Evolutionary conservation across 2,888 invertebrate genomes (phyloP), one percentile per base, ranked within the genome.

Genomic region (Clepsis dumicolana): DNA sequence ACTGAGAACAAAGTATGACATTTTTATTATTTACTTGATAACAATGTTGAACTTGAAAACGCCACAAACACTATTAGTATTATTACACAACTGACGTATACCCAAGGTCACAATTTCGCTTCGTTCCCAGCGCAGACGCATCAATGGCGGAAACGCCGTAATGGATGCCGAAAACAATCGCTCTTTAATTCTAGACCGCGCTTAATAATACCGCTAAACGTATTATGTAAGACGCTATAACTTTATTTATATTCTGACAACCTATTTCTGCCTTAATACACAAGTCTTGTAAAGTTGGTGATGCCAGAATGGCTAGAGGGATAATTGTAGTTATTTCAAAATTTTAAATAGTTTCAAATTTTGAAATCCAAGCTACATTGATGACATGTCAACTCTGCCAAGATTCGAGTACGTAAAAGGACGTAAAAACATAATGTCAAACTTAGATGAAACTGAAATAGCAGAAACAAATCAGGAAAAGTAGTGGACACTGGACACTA

Each of bases 91-190:
- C 62, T 67, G 38, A 67, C 60, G 50, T 35, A 8, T 29, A 18
- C 48, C 27, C 67, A 63, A 67, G 67, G 67, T 18, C 63, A n/a
- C 56, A 67, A 67, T 57, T 67, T 67, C 63, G 53, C 27, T 61
- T 53, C 53, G 53, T 50, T 67, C 29, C 16, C 21, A 48, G 35
- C 61, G 48, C 24, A 41, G 63, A 62, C 63, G 50, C 38, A 38
- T 18, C 38, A 25, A 41, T 41, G 41, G 59, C 63, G 38, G 63
- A 63, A 57, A 57, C 52, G 14, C 63, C 57, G 67, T 56, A 65
- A 18, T 52, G 35, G 24, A 48, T 21, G 54, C 44, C 21, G 48
- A 29, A 67, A 62, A 56, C 65, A 65, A 65, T 65, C 21, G 52
- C n/a, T 53, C 41, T 59, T 60, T 52, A 60, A 65, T 32, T 59